Evolutionary conservation across 2,113 vertebrate species (phyloP), one percentile per base, ranked within the genome.

Genomic region (Anguilla japonica): DNA sequence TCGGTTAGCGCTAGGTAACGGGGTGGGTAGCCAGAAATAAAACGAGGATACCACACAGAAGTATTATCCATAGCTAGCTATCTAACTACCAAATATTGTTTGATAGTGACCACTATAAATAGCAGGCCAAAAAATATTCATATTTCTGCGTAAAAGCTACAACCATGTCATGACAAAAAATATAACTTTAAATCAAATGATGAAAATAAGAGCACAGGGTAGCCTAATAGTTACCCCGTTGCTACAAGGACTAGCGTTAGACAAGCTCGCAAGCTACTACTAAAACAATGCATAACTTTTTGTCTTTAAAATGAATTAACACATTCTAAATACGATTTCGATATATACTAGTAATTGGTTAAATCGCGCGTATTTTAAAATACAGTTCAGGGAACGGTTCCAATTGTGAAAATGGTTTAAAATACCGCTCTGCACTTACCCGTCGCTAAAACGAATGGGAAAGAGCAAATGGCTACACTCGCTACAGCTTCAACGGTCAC

Each of bases 401-500:
- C 14, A 4, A 22, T 1, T 57, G 41, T 46, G 4, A 2, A 41
- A 67, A 41, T 16, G 18, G 82, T 83, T 88, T 81, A 63, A 84
- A 78, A 86, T 29, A 75, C 53, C 83, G 86, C 46, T 80, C 85
- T 84, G 87, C 82, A 95, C 94, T 93, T 90, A 95, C 93, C 91
- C 95, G 91, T 92, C 92, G 89, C 34, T 89, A 87, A 91, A 87
- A 88, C 90, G 60, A 84, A 85, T 88, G 92, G 90, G 89, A 93
- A 94, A 92, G 95, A 92, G 92, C 90, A 95, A 96, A 96, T 96
- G 95, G 95, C 95, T 92, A 92, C 94, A 89, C 92, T 91, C 94
- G 94, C 94, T 94, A 93, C 92, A 93, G 94, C 94, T 91, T 96
- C 95, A 90, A 93, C 91, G 8, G 50, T 53, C 50, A 91, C 92